Base-by-base conservation (phyloP, 2,888 invertebrate species). In the Plagodis pulveraria region DNA sequence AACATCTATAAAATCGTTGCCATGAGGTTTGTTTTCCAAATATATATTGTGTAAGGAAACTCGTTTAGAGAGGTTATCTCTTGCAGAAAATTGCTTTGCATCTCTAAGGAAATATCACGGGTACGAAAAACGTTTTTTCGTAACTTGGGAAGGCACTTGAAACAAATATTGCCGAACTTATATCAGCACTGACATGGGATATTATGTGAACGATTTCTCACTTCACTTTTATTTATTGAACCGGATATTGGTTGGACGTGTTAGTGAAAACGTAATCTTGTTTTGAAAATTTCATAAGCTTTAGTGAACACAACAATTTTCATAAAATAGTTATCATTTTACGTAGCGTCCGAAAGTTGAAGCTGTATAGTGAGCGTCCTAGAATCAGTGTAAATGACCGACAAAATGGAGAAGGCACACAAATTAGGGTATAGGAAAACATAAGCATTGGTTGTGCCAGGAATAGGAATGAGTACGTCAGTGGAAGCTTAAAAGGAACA, bases 1-100 rank as follows among this genome's bases (percentile, higher is more conserved):
- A 59, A 64, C 56, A 62, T 65, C 62, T 58, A 62, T 66, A 66
- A 68, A 71, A 73, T 67, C 66, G 69, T 69, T 65, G 65, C 70
- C 62, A 64, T 71, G 71, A 65, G 66, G 72, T 74, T 69, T 71
- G 72, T 77, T 76, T 51, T 77, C 71, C 70, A 72, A 81, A 80
- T 74, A 80, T 80, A 80, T 81, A 81, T 80, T 73, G 78, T 76
- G 78, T 80, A 77, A 78, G 78, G 73, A 80, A 84, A 83, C 78
- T 77, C 83, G 83, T 82, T 84, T 83, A 84, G 78, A 83, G 77
- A 83, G 81, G 84, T 85, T 86, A 86, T 86, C 83, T 86, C 86
- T 86, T 77, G 83, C 83, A 89, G 88, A 88, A 90, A 89, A 90
- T 90, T 90, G 87, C 86, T 88, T 87, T 83, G 85, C 85, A 88